Conservation (phyloP, 2,888 invertebrate genomes). For the Calliscelio sp. region DNA sequence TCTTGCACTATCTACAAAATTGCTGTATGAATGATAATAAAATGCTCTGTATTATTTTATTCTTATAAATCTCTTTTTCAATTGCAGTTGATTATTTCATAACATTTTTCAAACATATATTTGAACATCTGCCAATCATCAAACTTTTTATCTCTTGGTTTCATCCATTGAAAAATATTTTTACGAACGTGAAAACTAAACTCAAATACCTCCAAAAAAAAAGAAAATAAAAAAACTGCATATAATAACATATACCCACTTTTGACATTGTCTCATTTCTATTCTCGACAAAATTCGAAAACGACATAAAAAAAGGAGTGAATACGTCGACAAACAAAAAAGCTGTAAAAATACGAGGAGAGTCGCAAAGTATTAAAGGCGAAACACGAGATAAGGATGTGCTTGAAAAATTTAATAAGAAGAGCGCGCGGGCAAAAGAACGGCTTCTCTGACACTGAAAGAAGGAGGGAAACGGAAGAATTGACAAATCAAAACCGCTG, state of each 20-base stretch:
- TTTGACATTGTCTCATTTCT: conserved; percentile 35
- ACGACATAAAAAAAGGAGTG: conserved; percentile 6
- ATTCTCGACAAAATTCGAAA: conserved; percentile 7
- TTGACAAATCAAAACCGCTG: conserved; percentile 73
- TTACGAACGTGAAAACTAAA: no score
- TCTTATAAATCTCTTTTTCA: no score
- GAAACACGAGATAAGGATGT: conserved; percentile 70
- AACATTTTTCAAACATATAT: no score
- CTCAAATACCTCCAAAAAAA: no score
- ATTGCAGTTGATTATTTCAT: no score
- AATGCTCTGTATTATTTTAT: no score
- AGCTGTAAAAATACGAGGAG: conserved; percentile 46
- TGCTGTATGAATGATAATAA: no score
- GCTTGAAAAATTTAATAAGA: conserved; percentile 73
- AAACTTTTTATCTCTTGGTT: no score
- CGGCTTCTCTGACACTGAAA: conserved; percentile 50
- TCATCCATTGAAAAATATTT: no score
- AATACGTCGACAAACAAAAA: conserved; percentile 10
- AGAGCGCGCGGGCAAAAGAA: conserved; percentile 50
- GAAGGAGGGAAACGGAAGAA: conserved; percentile 63
- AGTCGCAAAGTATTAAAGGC: conserved; percentile 64
- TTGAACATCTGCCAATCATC: no score
- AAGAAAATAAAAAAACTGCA: conserved; percentile 8
- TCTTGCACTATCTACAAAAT: no score
- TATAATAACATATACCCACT: conserved; percentile 45